A percentile compares a stretch with the other conserved stretches of the same genome.
These are phyloP conservation scores for Labroides dimidiatus DNA, from an alignment of 2,797 vertebrate genomes.

Conservation along the genomic window DNA sequence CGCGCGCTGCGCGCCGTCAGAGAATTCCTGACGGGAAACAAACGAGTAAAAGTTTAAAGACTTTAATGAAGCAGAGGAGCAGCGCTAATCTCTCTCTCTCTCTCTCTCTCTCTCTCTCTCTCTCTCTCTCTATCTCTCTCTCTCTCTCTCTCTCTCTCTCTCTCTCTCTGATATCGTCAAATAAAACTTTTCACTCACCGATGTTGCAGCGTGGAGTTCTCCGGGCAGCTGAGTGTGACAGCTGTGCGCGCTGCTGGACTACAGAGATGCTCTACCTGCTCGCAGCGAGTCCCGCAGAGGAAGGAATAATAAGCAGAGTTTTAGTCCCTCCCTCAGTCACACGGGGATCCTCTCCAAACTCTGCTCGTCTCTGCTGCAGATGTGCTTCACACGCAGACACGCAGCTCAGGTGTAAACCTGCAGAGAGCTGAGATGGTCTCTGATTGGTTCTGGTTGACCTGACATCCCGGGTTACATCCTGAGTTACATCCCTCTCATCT, in stretches of 20 bases:
- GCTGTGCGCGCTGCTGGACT: constrained; percentile 69
- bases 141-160: not conserved
- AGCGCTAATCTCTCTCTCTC: not conserved
- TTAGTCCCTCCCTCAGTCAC: constrained; percentile 83
- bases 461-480: too few relatives aligned
- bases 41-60: constrained; percentile 56
- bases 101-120: not conserved
- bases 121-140: not conserved
- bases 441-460: not conserved
- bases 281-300: constrained; percentile 73
- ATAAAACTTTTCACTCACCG: constrained; percentile 75
- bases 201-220: constrained; percentile 68
- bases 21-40: constrained; percentile 58
- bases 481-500: not conserved
- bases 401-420: constrained; percentile 59
- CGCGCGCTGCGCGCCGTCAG: constrained; percentile 8
- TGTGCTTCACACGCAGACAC: constrained; percentile 26
- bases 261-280: constrained; percentile 84
- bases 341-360: constrained; percentile 78
- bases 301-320: constrained; percentile 78
- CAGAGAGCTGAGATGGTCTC: not conserved
- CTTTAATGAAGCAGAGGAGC: too few relatives aligned
- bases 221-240: constrained; percentile 71
- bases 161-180: not conserved
- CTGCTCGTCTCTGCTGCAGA: too few relatives aligned